A percentile compares a stretch with the other conserved stretches of the same genome.
Evolutionary conservation across 2,888 invertebrate genomes (phyloP).

Genomic region (Rhagophthalmus giganteus): DNA sequence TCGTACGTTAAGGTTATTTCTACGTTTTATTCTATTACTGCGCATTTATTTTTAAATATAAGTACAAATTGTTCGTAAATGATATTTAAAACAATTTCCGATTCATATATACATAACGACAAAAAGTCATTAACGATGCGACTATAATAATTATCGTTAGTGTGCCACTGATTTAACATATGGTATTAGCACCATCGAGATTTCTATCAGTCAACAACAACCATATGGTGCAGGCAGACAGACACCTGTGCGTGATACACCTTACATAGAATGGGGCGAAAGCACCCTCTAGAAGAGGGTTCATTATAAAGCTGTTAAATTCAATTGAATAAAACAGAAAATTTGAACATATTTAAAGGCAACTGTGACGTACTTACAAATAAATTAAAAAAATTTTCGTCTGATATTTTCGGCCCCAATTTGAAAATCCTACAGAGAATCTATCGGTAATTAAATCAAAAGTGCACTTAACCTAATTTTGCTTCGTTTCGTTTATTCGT

Average conservation of each 20-base stretch:
- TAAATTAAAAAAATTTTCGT: not conserved
- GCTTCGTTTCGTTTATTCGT: not conserved
- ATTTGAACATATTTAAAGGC: conserved; percentile 1
- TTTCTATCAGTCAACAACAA: conserved; percentile 16
- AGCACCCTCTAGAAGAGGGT: not conserved
- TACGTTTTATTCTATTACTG: no score
- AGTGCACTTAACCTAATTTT: not conserved
- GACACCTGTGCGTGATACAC: conserved; percentile 22
- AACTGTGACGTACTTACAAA: no score
- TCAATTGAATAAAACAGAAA: conserved; percentile 7
- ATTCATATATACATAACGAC: no score
- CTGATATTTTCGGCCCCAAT: no score
- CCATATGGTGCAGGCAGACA: conserved; percentile 20
- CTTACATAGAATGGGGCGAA: conserved; percentile 8
- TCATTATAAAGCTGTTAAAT: conserved; percentile 18
- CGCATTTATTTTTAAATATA: no score
- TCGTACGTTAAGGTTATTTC: no score
- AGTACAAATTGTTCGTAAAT: no score
- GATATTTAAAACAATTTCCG: no score
- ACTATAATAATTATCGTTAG: no score
- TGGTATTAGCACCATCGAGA: conserved; percentile 18
- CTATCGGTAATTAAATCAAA: conserved; percentile 1
- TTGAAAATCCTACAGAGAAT: no score
- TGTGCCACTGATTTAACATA: conserved; percentile 7
- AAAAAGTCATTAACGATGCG: no score